A percentile compares a stretch with the other conserved stretches of the same genome.
Conservation (phyloP, 2,888 invertebrate genomes). For the Drosophila paramelanica region DNA sequence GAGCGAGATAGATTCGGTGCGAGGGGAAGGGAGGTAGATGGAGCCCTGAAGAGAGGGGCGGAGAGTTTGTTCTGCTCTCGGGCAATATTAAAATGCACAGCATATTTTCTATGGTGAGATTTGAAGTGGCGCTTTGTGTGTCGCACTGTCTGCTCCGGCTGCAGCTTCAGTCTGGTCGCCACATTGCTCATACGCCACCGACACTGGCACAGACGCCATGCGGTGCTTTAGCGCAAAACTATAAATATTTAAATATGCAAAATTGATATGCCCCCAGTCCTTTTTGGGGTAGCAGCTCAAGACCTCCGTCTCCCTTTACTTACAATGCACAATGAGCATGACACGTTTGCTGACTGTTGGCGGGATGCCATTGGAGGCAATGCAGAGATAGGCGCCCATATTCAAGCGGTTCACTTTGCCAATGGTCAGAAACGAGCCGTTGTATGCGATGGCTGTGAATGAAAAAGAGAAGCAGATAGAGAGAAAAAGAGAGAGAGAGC, state of each 20-base stretch:
- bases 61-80: constrained; percentile 16
- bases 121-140: constrained; percentile 68
- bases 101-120: constrained; percentile 72
- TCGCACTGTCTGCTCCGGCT: constrained; percentile 34
- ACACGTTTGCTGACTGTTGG: constrained; percentile 92
- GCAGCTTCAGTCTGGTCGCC: constrained; percentile 28
- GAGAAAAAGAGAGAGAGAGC: neutral
- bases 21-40: constrained; percentile 1
- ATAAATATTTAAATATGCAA: constrained; percentile 78
- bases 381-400: constrained; percentile 93
- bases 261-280: constrained; percentile 63
- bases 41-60: neutral
- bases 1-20: neutral
- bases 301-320: constrained; percentile 85
- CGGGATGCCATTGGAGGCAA: constrained; percentile 93
- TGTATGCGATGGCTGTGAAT: constrained; percentile 87
- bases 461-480: neutral
- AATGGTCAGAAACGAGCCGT: constrained; percentile 90
- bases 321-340: constrained; percentile 93
- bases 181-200: constrained; percentile 59
- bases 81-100: constrained; percentile 71
- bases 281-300: neutral
- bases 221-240: constrained; percentile 69
- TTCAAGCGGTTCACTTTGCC: constrained; percentile 90
- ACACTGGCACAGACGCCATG: constrained; percentile 47